phyloP scores from a whole-genome alignment of 2,888 invertebrate species.

The Latheticus oryzae region DNA sequence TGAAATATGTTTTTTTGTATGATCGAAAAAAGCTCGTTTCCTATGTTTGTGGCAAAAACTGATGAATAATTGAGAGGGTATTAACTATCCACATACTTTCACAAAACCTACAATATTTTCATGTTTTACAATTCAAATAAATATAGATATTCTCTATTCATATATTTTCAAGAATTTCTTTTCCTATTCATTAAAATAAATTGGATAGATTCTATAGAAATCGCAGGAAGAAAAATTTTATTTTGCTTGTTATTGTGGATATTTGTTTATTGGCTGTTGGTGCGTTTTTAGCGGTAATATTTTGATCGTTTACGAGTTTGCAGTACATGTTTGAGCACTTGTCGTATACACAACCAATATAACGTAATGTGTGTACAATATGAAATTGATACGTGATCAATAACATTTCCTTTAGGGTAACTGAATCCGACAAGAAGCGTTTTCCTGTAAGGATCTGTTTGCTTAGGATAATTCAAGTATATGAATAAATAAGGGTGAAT shows the following conservation, averaged over 20 bases:
- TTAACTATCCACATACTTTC: constrained; percentile 13
- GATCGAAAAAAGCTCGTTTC: constrained; percentile 7
- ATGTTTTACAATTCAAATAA: neutral
- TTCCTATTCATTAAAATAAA: constrained; percentile 1
- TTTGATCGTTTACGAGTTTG: constrained; percentile 31
- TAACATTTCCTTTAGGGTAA: constrained; percentile 38
- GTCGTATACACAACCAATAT: constrained; percentile 34
- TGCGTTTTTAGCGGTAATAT: constrained; percentile 6
- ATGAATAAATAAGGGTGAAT: constrained; percentile 38
- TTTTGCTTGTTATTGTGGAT: constrained; percentile 1
- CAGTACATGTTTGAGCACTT: constrained; percentile 37
- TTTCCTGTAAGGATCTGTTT: constrained; percentile 25
- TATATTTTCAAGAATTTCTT: neutral
- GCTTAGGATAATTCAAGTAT: constrained; percentile 37
- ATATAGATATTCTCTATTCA: constrained; percentile 16
- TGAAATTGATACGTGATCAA: constrained; percentile 43
- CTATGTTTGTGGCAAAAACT: constrained; percentile 4
- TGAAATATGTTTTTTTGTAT: constrained; percentile 7
- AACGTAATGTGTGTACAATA: constrained; percentile 37
- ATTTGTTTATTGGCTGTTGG: constrained; percentile 15
- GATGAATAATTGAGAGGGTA: constrained; percentile 20
- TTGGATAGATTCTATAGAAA: too few species aligned
- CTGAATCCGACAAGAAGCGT: constrained; percentile 21
- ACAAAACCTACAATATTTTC: constrained; percentile 17
- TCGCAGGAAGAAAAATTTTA: too few species aligned